Evolutionary conservation across 1,140 invertebrate genomes (phyloP), one percentile per base, ranked within the genome.

Genomic region (Halyomorpha halys): DNA sequence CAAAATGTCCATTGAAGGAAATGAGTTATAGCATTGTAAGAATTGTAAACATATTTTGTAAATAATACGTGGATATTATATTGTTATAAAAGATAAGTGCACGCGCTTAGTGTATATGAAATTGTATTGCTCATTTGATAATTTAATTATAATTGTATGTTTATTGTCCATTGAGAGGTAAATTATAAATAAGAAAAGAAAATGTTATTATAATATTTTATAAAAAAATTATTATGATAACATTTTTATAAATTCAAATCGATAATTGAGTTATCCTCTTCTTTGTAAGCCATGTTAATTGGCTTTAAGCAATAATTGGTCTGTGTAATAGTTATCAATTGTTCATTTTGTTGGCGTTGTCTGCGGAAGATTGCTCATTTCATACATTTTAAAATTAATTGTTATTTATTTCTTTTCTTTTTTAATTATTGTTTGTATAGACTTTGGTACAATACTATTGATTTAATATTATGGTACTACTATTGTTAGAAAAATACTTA

Each of bases 101-200:
- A 63, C 62, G 45, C 49, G 62, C 62, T 63, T 63, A 63, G 62
- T 63, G 62, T 63, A 63, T 53, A 63, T 63, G 62, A 63, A 63
- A 63, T 63, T 63, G 62, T 63, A 63, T 63, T 63, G 62, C 62
- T 63, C 62, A 63, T 63, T 63, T 63, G 27, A 44, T 60, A 60
- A 60, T 60, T 60, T 60, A 60, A 60, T 60, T 60, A 60, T 60
- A 60, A 60, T 60, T 18, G 39, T 60, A 60, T 18, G 30, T 44
- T 60, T 44, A 63, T 63, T 39, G 45, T 63, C 49, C 62, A 63
- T 51, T 63, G 21, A 47, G 45, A 63, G 21, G 25, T 21, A 34
- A 63, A 63, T 39, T 63, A 14, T 44, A 51, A 53, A 23, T 44
- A 51, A 51, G 18, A 34, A 44, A 16, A 53, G 16, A 16, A 62